Percentiles rank a stretch among this genome's conserved stretches.
These are phyloP conservation scores for Drosophila kokeensis DNA, from an alignment of 2,888 invertebrate species.

Conservation along the genomic window DNA sequence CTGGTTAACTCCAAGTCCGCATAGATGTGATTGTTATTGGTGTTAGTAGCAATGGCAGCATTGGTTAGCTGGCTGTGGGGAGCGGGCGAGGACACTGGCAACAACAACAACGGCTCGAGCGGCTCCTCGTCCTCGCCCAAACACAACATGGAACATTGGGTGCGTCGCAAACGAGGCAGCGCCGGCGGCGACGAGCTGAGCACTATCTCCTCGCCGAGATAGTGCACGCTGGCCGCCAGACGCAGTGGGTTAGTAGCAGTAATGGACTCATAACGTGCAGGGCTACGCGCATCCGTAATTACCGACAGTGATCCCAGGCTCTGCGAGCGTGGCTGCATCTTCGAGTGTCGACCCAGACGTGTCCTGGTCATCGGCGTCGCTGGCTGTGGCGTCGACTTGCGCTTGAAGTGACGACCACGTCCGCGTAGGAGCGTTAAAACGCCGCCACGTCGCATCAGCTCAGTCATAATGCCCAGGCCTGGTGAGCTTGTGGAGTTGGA, in stretches of 20 bases:
- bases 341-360: conserved; percentile 71
- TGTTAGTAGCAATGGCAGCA: conserved; percentile 65
- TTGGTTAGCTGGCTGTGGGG: conserved; percentile 43
- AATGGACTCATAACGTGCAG: conserved; percentile 82
- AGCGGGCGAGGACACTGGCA: conserved; percentile 17
- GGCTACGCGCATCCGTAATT: conserved; percentile 81
- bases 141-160: conserved; percentile 83
- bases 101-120: conserved; percentile 32
- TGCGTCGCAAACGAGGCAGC: conserved; percentile 79
- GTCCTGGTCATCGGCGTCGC: conserved; percentile 79
- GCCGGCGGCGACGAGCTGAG: conserved; percentile 55
- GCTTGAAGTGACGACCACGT: conserved; percentile 83
- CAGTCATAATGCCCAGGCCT: conserved; percentile 83
- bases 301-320: conserved; percentile 85
- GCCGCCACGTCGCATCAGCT: conserved; percentile 83
- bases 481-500: conserved; percentile 76
- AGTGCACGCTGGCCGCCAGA: conserved; percentile 82
- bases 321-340: conserved; percentile 83
- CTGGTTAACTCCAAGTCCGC: conserved; percentile 78
- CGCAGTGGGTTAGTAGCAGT: conserved; percentile 79
- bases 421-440: conserved; percentile 84
- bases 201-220: conserved; percentile 77
- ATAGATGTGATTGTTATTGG: conserved; percentile 83
- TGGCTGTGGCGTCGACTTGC: conserved; percentile 83
- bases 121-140: conserved; percentile 71